Percentiles rank a stretch among this genome's conserved stretches.
phyloP scores from a whole-genome alignment of 2,888 invertebrate genomes.

The Nomada flava region DNA sequence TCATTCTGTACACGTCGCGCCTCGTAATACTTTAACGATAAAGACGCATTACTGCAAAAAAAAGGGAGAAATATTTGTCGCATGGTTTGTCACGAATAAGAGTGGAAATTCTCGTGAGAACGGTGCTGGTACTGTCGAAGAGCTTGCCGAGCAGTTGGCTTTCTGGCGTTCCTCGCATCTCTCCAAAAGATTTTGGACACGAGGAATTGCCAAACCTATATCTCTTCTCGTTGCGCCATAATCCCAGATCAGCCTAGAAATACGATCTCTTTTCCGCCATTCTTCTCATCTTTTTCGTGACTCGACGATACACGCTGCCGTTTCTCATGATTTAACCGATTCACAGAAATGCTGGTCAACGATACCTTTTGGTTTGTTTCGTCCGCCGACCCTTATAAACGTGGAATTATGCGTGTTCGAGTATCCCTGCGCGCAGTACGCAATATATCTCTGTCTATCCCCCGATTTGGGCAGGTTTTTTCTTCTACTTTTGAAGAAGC shows the following conservation, averaged over 20 bases:
- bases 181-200: constrained; percentile 34
- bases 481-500: no score
- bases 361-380: constrained; percentile 24
- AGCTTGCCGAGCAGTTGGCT: constrained; percentile 34
- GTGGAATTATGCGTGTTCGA: constrained; percentile 4
- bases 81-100: constrained; percentile 1
- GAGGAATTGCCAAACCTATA: constrained; percentile 33
- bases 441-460: no score
- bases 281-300: constrained; percentile 39
- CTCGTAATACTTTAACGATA: constrained; percentile 50
- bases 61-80: constrained; percentile 1
- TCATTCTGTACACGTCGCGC: neutral
- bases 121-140: neutral
- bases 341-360: neutral
- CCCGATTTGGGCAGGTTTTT: no score
- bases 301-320: constrained; percentile 27
- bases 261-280: constrained; percentile 42
- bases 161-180: constrained; percentile 27
- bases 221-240: constrained; percentile 52
- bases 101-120: constrained; percentile 30
- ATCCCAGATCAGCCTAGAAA: constrained; percentile 68
- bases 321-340: constrained; percentile 33
- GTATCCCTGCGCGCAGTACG: neutral
- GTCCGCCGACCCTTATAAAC: neutral
- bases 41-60: constrained; percentile 29